Evolutionary conservation across 2,113 vertebrate genomes (phyloP).

Genomic region (Fulmarus glacialis): DNA sequence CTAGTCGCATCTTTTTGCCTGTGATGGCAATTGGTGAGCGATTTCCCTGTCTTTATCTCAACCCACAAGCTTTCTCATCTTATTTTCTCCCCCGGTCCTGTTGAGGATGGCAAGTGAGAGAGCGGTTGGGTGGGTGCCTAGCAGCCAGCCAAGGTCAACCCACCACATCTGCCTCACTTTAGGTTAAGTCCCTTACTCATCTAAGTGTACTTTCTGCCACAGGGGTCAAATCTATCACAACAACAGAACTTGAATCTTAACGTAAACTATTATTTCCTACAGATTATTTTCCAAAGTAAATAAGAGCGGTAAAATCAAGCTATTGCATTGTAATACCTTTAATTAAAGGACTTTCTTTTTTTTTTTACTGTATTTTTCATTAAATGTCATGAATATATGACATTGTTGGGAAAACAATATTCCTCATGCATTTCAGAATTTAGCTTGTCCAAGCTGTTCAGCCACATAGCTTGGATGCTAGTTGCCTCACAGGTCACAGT

Average conservation of each 20-base stretch:
- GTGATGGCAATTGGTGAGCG: accelerated
- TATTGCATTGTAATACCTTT: not conserved
- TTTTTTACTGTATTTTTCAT: not conserved
- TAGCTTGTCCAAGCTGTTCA: not conserved
- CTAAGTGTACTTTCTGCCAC: not conserved
- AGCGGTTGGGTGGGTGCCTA: not conserved
- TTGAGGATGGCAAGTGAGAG: not conserved
- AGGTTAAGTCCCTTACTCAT: not conserved
- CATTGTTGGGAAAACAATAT: not conserved
- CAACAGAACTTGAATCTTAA: not conserved
- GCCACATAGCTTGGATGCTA: accelerated
- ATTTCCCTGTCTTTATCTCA: accelerated
- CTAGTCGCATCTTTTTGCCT: accelerated
- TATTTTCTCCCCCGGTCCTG: not conserved
- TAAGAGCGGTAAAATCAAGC: not conserved
- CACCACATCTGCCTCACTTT: not conserved
- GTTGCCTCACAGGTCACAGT: not conserved
- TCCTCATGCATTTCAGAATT: not conserved
- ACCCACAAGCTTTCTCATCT: not conserved
- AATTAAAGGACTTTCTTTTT: not conserved
- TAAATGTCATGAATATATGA: not conserved
- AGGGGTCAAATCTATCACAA: not conserved
- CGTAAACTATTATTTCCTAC: accelerated
- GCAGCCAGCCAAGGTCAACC: not conserved
- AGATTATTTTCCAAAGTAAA: not conserved